Evolutionary conservation across 2,113 vertebrate genomes (phyloP).

Genomic region (Eleginops maclovinus): DNA sequence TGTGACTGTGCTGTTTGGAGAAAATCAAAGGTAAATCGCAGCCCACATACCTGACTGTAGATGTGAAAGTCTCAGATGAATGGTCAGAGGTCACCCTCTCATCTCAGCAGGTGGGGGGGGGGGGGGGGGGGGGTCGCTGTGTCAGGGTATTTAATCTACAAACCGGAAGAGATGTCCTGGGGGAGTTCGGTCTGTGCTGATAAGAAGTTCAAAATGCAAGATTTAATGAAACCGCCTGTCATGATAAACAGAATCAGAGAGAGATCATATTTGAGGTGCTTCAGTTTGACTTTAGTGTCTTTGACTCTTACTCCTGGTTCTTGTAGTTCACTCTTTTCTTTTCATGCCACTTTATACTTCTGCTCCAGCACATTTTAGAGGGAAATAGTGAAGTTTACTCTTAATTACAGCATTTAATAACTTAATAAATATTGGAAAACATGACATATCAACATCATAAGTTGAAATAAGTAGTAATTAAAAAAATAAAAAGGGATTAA

Average conservation of each 20-base stretch:
- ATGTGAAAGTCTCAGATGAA: slow-evolving; percentile 25
- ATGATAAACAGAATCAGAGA: background rate
- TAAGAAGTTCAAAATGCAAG: background rate
- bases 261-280: background rate
- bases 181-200: background rate
- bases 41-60: slow-evolving; percentile 23
- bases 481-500: too few species aligned
- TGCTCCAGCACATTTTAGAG: too few species aligned
- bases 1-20: background rate
- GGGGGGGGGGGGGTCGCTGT: background rate
- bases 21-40: slow-evolving; percentile 13
- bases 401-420: too few species aligned
- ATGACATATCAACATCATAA: too few species aligned
- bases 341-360: too few species aligned
- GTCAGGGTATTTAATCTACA: slow-evolving; percentile 36
- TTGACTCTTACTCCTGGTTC: too few species aligned
- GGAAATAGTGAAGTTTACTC: too few species aligned
- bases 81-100: slow-evolving; percentile 37
- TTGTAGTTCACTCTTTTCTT: too few species aligned
- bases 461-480: too few species aligned
- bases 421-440: too few species aligned
- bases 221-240: background rate
- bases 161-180: slow-evolving; percentile 21
- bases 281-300: too few species aligned
- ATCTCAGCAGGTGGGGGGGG: too few species aligned